Conservation (phyloP, 2,888 invertebrate species). For the Shargacucullia verbasci region DNA sequence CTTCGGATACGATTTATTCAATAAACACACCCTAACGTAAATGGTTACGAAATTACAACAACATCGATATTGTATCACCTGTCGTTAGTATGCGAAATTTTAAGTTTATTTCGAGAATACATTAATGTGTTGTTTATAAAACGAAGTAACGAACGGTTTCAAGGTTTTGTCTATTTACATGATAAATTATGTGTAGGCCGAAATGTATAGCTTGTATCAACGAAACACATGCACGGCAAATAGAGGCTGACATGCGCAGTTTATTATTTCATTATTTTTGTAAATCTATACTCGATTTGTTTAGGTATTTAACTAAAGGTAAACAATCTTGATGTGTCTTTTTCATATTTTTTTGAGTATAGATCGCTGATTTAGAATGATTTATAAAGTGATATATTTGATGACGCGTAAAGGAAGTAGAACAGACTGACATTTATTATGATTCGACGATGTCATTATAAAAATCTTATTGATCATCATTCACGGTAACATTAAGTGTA, state of each 20-base stretch:
- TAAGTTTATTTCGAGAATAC: constrained; percentile 8
- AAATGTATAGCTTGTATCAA: background rate
- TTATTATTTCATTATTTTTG: background rate
- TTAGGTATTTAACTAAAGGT: no score
- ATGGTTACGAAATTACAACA: background rate
- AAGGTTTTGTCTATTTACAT: constrained; percentile 32
- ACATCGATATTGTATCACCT: background rate
- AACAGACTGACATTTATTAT: no score
- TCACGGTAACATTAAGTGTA: no score
- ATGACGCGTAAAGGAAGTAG: no score
- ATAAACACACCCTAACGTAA: no score
- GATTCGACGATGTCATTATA: no score
- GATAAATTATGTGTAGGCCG: constrained; percentile 2
- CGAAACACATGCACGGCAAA: background rate
- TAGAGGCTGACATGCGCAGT: background rate
- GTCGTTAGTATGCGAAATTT: background rate
- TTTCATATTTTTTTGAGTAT: no score
- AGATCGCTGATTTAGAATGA: no score
- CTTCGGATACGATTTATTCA: no score
- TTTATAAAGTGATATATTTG: background rate
- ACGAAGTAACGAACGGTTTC: constrained; percentile 13
- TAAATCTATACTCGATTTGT: no score
- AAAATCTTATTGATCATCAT: no score
- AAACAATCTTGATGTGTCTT: no score
- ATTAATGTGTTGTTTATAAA: constrained; percentile 31